Evolutionary conservation across 2,113 vertebrate species (phyloP).

Genomic region (Brachyhypopomus gauderio): DNA sequence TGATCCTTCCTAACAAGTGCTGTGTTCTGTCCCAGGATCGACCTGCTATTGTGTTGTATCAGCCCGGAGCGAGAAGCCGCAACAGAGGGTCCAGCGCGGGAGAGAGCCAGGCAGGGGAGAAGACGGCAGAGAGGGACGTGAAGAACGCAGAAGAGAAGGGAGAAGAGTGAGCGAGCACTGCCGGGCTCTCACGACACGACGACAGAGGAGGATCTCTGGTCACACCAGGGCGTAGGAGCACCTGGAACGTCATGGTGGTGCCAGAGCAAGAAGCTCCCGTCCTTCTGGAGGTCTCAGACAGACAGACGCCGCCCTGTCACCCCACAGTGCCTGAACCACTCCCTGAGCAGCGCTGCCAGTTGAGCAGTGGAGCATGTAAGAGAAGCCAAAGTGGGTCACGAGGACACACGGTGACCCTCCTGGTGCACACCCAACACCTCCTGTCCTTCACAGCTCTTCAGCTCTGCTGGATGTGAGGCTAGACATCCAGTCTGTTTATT

Average conservation of each 20-base stretch:
- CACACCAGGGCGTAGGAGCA: constrained; percentile 45
- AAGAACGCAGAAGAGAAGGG: constrained; percentile 79
- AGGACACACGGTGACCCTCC: constrained; percentile 89
- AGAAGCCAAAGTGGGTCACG: constrained; percentile 84
- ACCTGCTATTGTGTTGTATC: constrained; percentile 95
- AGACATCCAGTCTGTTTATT: constrained; percentile 35
- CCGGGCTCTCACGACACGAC: constrained; percentile 35
- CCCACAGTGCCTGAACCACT: constrained; percentile 64
- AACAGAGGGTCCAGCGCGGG: constrained; percentile 68
- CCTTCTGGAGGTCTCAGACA: constrained; percentile 54
- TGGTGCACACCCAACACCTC: constrained; percentile 55
- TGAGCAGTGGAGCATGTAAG: constrained; percentile 74
- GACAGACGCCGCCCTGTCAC: constrained; percentile 52
- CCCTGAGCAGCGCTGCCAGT: constrained; percentile 57
- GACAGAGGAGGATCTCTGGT: constrained; percentile 50
- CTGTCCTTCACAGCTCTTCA: constrained; percentile 42
- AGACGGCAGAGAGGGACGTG: constrained; percentile 80
- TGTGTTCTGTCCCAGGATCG: constrained; percentile 83
- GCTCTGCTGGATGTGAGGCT: constrained; percentile 30
- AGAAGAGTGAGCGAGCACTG: constrained; percentile 72
- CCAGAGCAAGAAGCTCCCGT: constrained; percentile 45
- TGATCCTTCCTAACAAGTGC: background rate
- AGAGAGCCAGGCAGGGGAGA: constrained; percentile 74
- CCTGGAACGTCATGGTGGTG: constrained; percentile 36
- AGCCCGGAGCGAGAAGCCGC: constrained; percentile 90